Percentiles rank a stretch among this genome's conserved stretches.
These are phyloP conservation scores for Heliangelus exortis DNA, from an alignment of 2,797 vertebrate species.

Conservation along the genomic window DNA sequence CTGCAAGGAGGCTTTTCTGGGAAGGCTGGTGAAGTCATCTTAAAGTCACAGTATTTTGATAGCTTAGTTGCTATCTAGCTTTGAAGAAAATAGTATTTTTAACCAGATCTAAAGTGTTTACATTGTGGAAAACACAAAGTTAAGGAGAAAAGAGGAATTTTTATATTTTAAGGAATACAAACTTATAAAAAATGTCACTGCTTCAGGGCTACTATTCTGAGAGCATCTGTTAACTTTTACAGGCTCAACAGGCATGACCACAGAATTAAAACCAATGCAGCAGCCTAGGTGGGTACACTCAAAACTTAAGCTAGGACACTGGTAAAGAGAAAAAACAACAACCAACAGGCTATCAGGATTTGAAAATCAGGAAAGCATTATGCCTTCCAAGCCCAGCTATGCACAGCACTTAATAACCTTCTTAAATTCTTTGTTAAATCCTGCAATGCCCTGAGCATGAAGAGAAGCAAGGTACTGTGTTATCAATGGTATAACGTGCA, in stretches of 20 bases:
- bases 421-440: neutral
- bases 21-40: neutral
- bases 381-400: neutral
- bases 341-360: neutral
- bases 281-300: neutral
- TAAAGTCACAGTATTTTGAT: neutral
- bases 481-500: fast-evolving
- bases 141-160: neutral
- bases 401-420: neutral
- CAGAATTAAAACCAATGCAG: neutral
- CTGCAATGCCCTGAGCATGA: neutral
- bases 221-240: too few relatives aligned
- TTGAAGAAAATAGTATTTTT: neutral
- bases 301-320: neutral
- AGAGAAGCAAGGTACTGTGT: neutral
- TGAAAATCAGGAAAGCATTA: neutral
- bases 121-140: neutral
- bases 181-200: neutral
- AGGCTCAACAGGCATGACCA: too few relatives aligned
- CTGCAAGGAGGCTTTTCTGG: neutral
- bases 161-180: neutral
- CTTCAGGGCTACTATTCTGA: neutral
- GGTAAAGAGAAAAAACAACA: neutral
- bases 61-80: neutral
- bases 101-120: neutral